Conservation (phyloP, 1,140 invertebrate species). For the Limonius californicus region DNA sequence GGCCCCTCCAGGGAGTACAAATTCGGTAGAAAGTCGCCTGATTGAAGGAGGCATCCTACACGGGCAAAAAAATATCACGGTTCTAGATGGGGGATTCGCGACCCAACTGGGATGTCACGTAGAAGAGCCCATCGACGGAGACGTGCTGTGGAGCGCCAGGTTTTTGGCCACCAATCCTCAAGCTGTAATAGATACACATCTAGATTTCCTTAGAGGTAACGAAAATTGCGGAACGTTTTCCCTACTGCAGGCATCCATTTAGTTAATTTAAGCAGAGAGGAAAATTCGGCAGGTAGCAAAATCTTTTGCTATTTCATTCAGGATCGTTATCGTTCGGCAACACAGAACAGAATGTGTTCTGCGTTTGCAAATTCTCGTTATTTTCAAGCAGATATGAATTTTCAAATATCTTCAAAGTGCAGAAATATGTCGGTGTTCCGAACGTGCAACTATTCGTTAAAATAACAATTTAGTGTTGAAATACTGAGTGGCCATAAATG, state of each 20-base stretch:
- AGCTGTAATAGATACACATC: conserved; percentile 69
- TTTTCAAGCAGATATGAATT: too few species aligned
- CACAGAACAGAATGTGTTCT: too few species aligned
- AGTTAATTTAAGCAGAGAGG: too few species aligned
- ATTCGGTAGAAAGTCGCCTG: neutral
- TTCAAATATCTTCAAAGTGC: too few species aligned
- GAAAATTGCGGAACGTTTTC: neutral
- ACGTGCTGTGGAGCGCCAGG: conserved; percentile 78
- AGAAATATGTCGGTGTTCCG: too few species aligned
- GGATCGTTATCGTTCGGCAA: too few species aligned
- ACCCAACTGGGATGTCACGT: conserved; percentile 71
- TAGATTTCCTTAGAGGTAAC: conserved; percentile 66
- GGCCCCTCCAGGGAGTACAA: neutral
- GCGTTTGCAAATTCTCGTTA: too few species aligned
- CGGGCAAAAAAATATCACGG: conserved; percentile 44
- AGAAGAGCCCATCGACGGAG: conserved; percentile 62
- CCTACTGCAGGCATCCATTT: neutral
- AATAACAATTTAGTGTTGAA: too few species aligned
- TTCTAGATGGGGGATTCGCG: conserved; percentile 77
- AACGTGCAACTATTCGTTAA: too few species aligned
- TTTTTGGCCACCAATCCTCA: conserved; percentile 68
- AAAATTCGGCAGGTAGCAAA: too few species aligned
- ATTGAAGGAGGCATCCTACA: neutral
- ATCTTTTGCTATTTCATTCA: too few species aligned
- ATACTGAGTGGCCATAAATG: too few species aligned